A percentile compares a stretch with the other conserved stretches of the same genome.
Evolutionary conservation across 1,140 invertebrate genomes (phyloP).

Genomic region (Megalopta genalis): DNA sequence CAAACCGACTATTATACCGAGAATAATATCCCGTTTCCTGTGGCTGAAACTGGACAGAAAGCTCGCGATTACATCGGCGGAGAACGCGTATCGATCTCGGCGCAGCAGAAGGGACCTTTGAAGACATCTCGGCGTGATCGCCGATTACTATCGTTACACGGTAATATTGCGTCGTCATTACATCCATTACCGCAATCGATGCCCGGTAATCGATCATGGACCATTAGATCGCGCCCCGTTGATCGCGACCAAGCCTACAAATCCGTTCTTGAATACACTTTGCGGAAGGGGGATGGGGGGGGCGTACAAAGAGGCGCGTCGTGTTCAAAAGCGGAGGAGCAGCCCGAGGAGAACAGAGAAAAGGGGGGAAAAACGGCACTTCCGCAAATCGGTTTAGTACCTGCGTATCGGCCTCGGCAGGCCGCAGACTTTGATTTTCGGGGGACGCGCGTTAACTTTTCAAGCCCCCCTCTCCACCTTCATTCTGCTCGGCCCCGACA

Average conservation of each 20-base stretch:
- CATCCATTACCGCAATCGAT: constrained; percentile 41
- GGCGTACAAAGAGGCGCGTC: constrained; percentile 1
- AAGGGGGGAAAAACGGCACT: background rate
- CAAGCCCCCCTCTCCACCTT: background rate
- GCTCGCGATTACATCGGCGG: constrained; percentile 12
- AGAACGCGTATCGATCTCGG: constrained; percentile 7
- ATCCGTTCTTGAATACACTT: constrained; percentile 9
- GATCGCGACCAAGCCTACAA: constrained; percentile 25
- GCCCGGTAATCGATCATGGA: constrained; percentile 36
- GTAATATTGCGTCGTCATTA: constrained; percentile 35
- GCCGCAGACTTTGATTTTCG: constrained; percentile 12
- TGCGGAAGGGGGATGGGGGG: background rate
- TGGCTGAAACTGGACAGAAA: background rate
- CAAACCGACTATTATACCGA: too few species aligned
- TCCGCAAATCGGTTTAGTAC: constrained; percentile 12
- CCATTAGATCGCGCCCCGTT: constrained; percentile 33
- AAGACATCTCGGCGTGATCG: constrained; percentile 3
- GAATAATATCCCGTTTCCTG: background rate
- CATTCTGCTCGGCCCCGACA: constrained; percentile 17
- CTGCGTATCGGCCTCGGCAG: constrained; percentile 1
- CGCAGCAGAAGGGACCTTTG: constrained; percentile 11
- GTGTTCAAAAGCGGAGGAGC: background rate
- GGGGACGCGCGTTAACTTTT: constrained; percentile 7
- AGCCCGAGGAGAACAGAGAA: background rate
- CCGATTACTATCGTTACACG: constrained; percentile 35